A percentile compares a stretch with the other conserved stretches of the same genome.
Evolutionary conservation across 2,113 vertebrate species (phyloP).

Genomic region (Shinisaurus crocodilurus): DNA sequence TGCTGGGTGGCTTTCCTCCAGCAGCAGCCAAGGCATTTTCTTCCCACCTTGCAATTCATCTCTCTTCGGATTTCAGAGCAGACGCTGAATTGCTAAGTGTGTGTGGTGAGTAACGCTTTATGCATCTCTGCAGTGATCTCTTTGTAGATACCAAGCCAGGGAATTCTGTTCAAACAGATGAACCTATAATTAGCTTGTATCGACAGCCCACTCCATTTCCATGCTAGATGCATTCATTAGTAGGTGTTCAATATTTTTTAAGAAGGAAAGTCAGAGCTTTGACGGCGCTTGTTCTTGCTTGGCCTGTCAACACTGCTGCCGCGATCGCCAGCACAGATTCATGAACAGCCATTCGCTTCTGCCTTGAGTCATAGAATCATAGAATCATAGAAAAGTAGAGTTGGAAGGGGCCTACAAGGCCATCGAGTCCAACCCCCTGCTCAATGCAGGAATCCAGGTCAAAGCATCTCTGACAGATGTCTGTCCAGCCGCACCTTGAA

Average conservation of each 20-base stretch:
- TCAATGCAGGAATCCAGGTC: too few species aligned
- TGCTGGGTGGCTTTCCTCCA: conserved; percentile 25
- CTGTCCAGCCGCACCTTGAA: too few species aligned
- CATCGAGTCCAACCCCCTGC: too few species aligned
- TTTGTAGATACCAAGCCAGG: conserved; percentile 27
- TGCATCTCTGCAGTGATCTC: neutral
- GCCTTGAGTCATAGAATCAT: too few species aligned
- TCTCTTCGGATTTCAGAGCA: conserved; percentile 45
- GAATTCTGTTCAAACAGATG: conserved; percentile 40
- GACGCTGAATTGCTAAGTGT: conserved; percentile 44
- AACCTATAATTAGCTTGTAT: conserved; percentile 23
- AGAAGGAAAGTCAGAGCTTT: neutral
- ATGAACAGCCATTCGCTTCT: neutral
- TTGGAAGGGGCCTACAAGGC: too few species aligned
- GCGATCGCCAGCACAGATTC: neutral
- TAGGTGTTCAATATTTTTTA: conserved; percentile 7
- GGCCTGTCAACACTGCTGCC: neutral
- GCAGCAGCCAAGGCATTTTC: neutral
- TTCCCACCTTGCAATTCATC: conserved; percentile 4
- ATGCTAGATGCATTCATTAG: neutral
- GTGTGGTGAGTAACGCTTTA: conserved; percentile 25
- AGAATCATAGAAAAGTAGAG: too few species aligned
- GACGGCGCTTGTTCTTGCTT: neutral
- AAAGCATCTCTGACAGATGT: too few species aligned
- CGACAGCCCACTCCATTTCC: neutral